Evolutionary conservation across 1,140 invertebrate species (phyloP).

Genomic region (Tetragonula clypearis): DNA sequence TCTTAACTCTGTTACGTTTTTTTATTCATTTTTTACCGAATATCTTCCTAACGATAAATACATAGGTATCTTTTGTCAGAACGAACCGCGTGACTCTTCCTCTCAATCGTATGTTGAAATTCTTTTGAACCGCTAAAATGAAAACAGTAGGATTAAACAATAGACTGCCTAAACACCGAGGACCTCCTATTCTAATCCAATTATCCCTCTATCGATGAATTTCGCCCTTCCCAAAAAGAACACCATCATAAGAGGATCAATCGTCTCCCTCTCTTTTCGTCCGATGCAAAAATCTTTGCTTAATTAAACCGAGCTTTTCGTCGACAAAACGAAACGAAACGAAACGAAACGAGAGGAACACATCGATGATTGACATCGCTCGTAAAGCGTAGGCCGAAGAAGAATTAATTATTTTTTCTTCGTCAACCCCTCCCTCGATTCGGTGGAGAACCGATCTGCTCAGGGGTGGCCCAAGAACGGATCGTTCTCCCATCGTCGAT

Average conservation of each 20-base stretch:
- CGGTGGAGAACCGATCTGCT: slow-evolving; percentile 53
- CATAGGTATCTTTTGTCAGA: no score
- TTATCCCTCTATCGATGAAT: not conserved
- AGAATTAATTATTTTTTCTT: slow-evolving; percentile 73
- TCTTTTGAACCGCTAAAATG: not conserved
- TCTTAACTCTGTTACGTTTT: no score
- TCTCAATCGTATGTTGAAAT: not conserved
- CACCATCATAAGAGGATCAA: not conserved
- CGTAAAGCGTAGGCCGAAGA: slow-evolving; percentile 26
- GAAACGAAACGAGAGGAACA: no score
- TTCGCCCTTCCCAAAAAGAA: not conserved
- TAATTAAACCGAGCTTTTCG: slow-evolving; percentile 34
- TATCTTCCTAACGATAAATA: no score
- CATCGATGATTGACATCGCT: slow-evolving; percentile 3
- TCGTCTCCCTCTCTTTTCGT: not conserved
- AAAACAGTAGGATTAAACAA: not conserved
- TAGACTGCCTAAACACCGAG: not conserved
- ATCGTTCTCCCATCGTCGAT: slow-evolving; percentile 64
- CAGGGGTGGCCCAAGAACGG: slow-evolving; percentile 66
- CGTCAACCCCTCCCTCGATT: slow-evolving; percentile 51
- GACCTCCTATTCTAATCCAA: not conserved
- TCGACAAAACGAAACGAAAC: not conserved
- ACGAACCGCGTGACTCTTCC: no score
- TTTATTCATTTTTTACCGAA: no score
- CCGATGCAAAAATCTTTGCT: not conserved